Evolutionary conservation across 2,797 vertebrate genomes (phyloP), one percentile per base, ranked within the genome.

Genomic region (Gymnodraco acuticeps): DNA sequence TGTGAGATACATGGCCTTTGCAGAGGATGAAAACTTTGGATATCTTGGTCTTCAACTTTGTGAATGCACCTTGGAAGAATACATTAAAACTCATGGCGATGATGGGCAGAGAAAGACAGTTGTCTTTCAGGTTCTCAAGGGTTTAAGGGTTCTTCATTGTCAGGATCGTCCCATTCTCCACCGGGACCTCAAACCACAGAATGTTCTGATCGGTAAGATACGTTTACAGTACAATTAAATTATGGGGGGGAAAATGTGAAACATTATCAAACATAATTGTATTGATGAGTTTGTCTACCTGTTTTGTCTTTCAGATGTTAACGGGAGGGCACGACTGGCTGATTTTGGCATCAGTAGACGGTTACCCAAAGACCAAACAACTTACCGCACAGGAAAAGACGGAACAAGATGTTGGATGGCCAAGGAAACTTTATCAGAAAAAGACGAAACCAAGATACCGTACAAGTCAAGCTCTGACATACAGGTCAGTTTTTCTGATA

Each of bases 331-430:
- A 2, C 90, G 70, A 84, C 51, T 94, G 46, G 81, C 93, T 17
- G 91, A 94, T 68, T 94, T 93, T 87, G 91, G 94, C 9, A 92
- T 94, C 15, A 93, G 94, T 46, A 65, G 93, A 53, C 62, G 60
- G 10, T 54, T 94, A 19, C 70, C 4, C 0, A 65, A 23, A 23
- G 77, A 13, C 0, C 69, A 94, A 78, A 93, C 86, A n/a, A 91
- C 88, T 41, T 2, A 68, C 2, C 45, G 0, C 10, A 93, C 92
- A 15, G 10, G 7, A 1, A 60, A 56, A 15, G 88, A 85, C 76
- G 93, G 93, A 87, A 93, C 93, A 17, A 84, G n/a, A 70, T 90
- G 70, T 63, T 94, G 94, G 91, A 94, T 82, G 84, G 89, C 93
- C 72, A 89, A 42, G 0, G 94, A 94, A 16, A 0, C 33, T 38